Conservation (phyloP, 2,113 vertebrate genomes). For the Chamaetylas fuelleborni region DNA sequence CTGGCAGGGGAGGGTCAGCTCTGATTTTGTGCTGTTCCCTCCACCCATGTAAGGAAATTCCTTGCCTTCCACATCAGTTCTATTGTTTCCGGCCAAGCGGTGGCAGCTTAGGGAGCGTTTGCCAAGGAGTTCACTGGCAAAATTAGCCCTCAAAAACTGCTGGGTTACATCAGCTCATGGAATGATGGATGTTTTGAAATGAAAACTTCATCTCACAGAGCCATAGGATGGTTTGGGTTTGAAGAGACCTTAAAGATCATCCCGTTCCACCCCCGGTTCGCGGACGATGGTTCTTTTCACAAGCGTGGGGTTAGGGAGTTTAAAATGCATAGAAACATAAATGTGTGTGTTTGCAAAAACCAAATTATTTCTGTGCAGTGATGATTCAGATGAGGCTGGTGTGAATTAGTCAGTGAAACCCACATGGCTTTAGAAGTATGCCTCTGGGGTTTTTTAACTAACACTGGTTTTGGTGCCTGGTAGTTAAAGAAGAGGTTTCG, state of each 20-base stretch:
- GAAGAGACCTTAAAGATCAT: neutral
- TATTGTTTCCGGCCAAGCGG: neutral
- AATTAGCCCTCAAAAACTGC: neutral
- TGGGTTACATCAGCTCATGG: neutral
- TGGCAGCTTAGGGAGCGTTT: neutral
- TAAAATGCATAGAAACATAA: neutral
- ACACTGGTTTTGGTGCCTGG: neutral
- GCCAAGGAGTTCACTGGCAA: neutral
- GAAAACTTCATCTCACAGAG: neutral
- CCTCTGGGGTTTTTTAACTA: neutral
- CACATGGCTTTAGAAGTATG: neutral
- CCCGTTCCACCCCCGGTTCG: rapidly evolving
- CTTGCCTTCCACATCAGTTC: constrained; percentile 1
- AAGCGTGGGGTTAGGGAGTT: neutral
- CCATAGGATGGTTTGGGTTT: neutral
- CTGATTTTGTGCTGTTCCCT: neutral
- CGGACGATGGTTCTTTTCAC: rapidly evolving
- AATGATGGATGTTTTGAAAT: neutral
- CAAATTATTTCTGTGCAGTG: neutral
- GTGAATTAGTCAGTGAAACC: neutral
- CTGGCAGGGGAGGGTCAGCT: neutral
- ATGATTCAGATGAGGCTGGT: neutral
- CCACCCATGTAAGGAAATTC: constrained; percentile 49
- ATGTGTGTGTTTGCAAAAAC: neutral
- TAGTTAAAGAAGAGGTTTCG: neutral